Percentiles rank a stretch among this genome's conserved stretches.
phyloP scores from a whole-genome alignment of 2,888 invertebrate genomes.

The Cataglyphis albicans region DNA sequence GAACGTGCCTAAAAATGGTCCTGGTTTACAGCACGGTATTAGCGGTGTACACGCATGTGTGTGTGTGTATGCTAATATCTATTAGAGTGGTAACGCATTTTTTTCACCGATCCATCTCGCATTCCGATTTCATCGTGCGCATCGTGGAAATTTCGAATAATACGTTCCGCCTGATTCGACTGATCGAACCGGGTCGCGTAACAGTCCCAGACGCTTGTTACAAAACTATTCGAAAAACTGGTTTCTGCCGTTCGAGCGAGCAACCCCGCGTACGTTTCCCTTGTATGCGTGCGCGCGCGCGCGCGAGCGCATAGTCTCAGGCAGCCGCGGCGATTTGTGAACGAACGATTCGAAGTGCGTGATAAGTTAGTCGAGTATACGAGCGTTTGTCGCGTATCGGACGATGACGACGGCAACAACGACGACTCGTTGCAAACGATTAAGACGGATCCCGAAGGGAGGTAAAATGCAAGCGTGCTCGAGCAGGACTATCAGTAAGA shows the following conservation, averaged over 20 bases:
- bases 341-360: constrained; percentile 56
- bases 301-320: constrained; percentile 1
- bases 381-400: constrained; percentile 35
- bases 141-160: constrained; percentile 57
- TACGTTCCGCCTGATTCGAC: constrained; percentile 48
- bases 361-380: constrained; percentile 51
- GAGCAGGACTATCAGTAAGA: constrained; percentile 75
- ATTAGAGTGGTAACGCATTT: constrained; percentile 30
- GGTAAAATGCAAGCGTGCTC: constrained; percentile 66
- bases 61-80: neutral
- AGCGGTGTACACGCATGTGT: neutral
- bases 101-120: neutral
- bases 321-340: constrained; percentile 1
- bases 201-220: constrained; percentile 55
- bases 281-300: neutral
- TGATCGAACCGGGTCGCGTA: constrained; percentile 52
- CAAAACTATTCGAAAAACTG: constrained; percentile 69
- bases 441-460: constrained; percentile 72
- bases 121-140: constrained; percentile 22
- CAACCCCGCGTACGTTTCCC: constrained; percentile 30
- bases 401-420: constrained; percentile 19
- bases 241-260: constrained; percentile 53
- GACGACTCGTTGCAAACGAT: constrained; percentile 62
- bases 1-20: constrained; percentile 30
- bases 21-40: neutral